Percentiles rank a stretch among this genome's conserved stretches.
Evolutionary conservation across 1,140 invertebrate genomes (phyloP).

Genomic region (Philaenus spumarius): DNA sequence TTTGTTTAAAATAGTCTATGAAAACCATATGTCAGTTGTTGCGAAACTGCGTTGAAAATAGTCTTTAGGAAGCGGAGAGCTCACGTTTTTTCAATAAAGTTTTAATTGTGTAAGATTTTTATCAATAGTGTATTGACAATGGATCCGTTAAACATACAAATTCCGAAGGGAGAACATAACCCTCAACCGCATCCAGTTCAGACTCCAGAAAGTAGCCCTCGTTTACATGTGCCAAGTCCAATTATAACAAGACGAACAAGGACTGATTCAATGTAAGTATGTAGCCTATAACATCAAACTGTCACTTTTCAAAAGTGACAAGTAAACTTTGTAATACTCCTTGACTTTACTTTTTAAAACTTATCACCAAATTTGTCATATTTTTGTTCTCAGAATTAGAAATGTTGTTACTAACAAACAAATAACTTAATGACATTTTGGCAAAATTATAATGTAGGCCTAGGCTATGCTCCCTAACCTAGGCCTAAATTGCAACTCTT

Average conservation of each 20-base stretch:
- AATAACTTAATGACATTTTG: too few species aligned
- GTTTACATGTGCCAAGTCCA: conserved; percentile 61
- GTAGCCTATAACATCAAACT: not conserved
- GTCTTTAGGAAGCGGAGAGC: too few species aligned
- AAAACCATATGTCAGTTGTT: too few species aligned
- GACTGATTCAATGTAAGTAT: conserved; percentile 68
- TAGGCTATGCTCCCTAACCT: too few species aligned
- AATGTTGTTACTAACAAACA: not conserved
- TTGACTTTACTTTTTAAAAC: not conserved
- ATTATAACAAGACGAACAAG: conserved; percentile 69
- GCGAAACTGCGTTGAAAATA: too few species aligned
- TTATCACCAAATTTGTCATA: not conserved
- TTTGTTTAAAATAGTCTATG: too few species aligned
- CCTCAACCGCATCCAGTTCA: not conserved
- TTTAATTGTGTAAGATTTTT: too few species aligned
- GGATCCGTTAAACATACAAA: conserved; percentile 3
- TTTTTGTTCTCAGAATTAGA: not conserved
- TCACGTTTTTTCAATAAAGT: too few species aligned
- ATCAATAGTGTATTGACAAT: not conserved
- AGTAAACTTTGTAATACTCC: not conserved
- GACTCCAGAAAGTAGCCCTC: conserved; percentile 32
- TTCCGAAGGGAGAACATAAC: not conserved
- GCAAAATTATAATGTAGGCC: too few species aligned
- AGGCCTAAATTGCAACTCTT: too few species aligned
- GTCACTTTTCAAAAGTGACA: not conserved